Conservation (phyloP, 2,113 vertebrate genomes). For the Shinisaurus crocodilurus region DNA sequence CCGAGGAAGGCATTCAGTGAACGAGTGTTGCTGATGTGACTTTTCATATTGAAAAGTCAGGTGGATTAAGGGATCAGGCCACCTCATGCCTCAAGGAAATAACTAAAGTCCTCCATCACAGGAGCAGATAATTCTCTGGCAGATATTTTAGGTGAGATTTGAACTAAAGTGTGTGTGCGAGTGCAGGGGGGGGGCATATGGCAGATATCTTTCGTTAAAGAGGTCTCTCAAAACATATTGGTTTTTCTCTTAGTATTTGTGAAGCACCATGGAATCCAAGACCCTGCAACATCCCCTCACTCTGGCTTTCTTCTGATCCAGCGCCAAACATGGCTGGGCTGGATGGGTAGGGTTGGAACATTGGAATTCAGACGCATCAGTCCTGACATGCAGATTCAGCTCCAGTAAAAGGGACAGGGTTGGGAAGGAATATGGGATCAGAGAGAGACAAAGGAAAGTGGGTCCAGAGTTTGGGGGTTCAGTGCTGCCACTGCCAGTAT, state of each 20-base stretch:
- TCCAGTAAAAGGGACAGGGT: neutral
- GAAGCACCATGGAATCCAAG: neutral
- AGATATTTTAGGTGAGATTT: neutral
- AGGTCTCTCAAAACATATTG: neutral
- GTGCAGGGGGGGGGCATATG: neutral
- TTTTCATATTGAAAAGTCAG: constrained; percentile 16
- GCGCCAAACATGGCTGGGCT: neutral
- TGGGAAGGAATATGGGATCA: neutral
- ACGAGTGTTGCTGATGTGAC: neutral
- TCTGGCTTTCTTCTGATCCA: neutral
- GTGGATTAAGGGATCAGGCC: constrained; percentile 41
- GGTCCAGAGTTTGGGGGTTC: too few species aligned
- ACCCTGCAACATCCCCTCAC: neutral
- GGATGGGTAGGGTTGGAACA: neutral
- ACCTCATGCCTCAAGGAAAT: constrained; percentile 20
- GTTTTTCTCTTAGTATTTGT: neutral
- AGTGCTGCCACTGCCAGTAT: too few species aligned
- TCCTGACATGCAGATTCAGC: too few species aligned
- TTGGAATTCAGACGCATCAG: neutral
- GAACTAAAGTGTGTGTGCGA: neutral
- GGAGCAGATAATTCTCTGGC: neutral
- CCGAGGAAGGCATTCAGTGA: neutral
- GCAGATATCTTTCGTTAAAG: too few species aligned
- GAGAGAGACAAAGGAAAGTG: neutral
- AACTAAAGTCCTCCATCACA: constrained; percentile 15